Conservation (phyloP, 2,888 invertebrate species). For the Nephrotoma appendiculata region DNA sequence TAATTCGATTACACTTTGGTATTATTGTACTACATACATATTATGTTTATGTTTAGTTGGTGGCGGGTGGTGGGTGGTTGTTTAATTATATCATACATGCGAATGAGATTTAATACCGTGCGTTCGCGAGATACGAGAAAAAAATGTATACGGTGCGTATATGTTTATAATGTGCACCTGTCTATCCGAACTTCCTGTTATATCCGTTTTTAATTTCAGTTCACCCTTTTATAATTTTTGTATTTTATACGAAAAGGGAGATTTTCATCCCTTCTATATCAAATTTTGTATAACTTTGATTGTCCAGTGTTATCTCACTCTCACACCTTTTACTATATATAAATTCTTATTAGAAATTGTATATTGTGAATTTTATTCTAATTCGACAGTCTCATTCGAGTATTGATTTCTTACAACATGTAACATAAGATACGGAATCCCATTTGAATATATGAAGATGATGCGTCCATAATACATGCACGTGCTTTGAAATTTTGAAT, state of each 20-base stretch:
- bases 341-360: background rate
- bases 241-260: background rate
- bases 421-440: background rate
- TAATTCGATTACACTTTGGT: background rate
- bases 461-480: background rate
- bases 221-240: background rate
- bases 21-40: too few relatives aligned
- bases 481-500: background rate
- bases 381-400: background rate
- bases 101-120: background rate
- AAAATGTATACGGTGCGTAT: background rate
- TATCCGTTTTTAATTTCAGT: background rate
- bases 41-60: too few relatives aligned
- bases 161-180: background rate
- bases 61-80: background rate
- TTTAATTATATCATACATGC: background rate
- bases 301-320: background rate
- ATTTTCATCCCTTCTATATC: background rate
- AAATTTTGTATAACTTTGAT: background rate
- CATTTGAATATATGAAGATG: background rate
- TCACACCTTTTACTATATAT: background rate
- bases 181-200: constrained; percentile 1
- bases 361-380: background rate
- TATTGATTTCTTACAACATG: background rate
- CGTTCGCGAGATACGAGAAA: background rate